Evolutionary conservation across 2,797 vertebrate species (phyloP).

Genomic region (Acanthopagrus latus): DNA sequence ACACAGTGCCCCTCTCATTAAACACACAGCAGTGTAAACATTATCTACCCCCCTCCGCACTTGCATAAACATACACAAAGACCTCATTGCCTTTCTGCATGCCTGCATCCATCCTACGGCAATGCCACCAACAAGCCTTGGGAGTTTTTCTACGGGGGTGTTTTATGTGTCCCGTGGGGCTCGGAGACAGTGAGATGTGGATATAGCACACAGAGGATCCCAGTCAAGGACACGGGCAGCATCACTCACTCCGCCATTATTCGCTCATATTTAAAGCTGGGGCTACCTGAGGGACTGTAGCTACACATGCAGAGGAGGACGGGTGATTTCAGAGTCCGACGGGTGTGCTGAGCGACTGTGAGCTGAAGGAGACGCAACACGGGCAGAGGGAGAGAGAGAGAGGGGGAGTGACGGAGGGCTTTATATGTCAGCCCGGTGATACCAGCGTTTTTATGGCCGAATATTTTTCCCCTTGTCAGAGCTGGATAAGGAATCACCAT

Average conservation of each 20-base stretch:
- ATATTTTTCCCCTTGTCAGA: constrained; percentile 83
- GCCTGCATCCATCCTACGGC: constrained; percentile 65
- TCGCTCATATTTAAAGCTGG: constrained; percentile 84
- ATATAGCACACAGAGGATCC: constrained; percentile 81
- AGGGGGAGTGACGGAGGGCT: constrained; percentile 73
- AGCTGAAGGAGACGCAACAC: constrained; percentile 64
- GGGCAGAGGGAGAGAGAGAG: constrained; percentile 22
- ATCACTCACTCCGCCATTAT: constrained; percentile 84
- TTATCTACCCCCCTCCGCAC: constrained; percentile 53
- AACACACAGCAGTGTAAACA: constrained; percentile 70
- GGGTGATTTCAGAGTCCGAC: constrained; percentile 82
- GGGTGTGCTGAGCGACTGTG: constrained; percentile 76
- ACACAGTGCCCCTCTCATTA: constrained; percentile 72
- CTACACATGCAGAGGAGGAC: constrained; percentile 67
- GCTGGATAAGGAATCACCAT: constrained; percentile 82
- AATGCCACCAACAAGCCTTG: constrained; percentile 75
- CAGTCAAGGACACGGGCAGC: constrained; percentile 83
- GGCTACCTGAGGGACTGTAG: constrained; percentile 77
- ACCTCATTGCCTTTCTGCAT: constrained; percentile 67
- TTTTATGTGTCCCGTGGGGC: constrained; percentile 78
- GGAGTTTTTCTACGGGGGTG: constrained; percentile 74
- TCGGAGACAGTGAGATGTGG: constrained; percentile 78
- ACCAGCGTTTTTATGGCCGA: constrained; percentile 81
- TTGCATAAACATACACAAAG: constrained; percentile 68
- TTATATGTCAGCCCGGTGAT: constrained; percentile 81